Percentiles rank a stretch among this genome's conserved stretches.
These are phyloP conservation scores for Gracilinanus agilis DNA, from an alignment of 2,113 vertebrate species.

Conservation along the genomic window DNA sequence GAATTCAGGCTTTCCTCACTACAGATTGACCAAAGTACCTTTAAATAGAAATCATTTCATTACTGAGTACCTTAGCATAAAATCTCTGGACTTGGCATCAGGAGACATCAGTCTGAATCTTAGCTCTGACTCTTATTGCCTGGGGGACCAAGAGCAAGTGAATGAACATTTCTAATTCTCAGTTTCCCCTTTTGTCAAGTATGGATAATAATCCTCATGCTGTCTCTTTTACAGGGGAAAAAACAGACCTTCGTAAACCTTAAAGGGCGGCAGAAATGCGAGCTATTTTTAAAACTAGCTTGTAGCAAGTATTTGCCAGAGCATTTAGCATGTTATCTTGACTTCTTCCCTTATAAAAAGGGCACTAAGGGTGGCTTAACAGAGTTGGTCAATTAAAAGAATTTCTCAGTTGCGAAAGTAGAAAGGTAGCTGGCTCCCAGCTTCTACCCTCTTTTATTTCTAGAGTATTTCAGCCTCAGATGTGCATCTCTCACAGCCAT, in stretches of 20 bases:
- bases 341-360: neutral
- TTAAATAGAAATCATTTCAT: neutral
- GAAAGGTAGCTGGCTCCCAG: neutral
- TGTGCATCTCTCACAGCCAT: fast-evolving
- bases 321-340: neutral
- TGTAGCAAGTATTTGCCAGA: neutral
- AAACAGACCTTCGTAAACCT: neutral
- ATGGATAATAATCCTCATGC: neutral
- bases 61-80: neutral
- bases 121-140: neutral
- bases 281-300: neutral
- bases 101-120: neutral
- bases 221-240: neutral
- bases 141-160: neutral
- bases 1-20: neutral
- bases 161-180: neutral
- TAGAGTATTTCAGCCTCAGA: neutral
- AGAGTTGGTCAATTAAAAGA: neutral
- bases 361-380: neutral
- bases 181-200: neutral
- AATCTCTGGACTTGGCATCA: neutral
- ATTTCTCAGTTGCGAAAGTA: neutral
- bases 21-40: neutral
- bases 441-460: neutral
- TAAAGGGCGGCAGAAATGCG: neutral